A percentile compares a stretch with the other conserved stretches of the same genome.
Conservation (phyloP, 2,113 vertebrate genomes). For the Pollachius pollachius region DNA sequence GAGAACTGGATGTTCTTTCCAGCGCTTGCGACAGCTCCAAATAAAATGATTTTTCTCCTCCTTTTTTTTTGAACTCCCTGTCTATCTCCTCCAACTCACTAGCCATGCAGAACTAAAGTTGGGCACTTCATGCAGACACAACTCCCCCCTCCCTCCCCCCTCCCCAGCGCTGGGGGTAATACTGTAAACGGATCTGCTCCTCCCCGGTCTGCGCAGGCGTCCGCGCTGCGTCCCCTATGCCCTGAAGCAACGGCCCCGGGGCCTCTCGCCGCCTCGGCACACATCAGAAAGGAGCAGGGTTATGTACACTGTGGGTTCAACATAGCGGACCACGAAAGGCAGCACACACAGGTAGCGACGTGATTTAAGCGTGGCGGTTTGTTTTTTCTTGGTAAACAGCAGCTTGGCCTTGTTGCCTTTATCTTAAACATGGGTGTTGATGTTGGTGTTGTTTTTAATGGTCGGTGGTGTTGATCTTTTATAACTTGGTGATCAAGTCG, state of each 20-base stretch:
- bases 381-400: neutral
- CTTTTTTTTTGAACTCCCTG: constrained; percentile 26
- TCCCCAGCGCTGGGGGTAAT: neutral
- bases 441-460: no score
- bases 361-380: neutral
- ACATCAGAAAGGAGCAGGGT: neutral
- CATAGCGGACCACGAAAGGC: neutral
- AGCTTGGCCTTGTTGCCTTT: neutral
- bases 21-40: constrained; percentile 52
- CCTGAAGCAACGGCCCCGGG: no score
- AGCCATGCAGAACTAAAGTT: constrained; percentile 44
- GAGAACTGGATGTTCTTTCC: constrained; percentile 61
- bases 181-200: neutral
- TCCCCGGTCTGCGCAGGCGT: neutral
- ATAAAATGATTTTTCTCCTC: constrained; percentile 43
- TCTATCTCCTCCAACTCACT: constrained; percentile 13
- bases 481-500: neutral
- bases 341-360: neutral
- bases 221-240: neutral
- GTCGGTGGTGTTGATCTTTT: no score
- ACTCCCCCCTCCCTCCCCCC: neutral
- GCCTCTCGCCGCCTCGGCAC: no score
- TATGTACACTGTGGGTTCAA: neutral
- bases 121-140: constrained; percentile 32
- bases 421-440: no score